Evolutionary conservation across 2,888 invertebrate genomes (phyloP), one percentile per base, ranked within the genome.

Genomic region (Andrena praecox): DNA sequence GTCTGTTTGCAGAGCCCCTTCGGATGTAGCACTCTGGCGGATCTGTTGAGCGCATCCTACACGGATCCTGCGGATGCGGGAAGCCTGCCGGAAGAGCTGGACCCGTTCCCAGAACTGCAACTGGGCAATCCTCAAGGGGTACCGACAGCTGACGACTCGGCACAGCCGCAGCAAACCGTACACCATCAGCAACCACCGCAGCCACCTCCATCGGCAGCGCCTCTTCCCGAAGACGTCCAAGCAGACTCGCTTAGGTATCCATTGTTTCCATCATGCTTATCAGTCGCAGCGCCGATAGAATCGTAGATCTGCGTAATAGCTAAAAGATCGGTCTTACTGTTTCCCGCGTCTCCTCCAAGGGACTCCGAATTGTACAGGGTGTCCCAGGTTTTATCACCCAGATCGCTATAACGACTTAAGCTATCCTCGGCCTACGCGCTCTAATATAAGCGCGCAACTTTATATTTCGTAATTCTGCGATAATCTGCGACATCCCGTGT

Each of bases 1-100:
- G 33, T 20, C 20, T 54, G 29, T 12, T 67, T 50, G 35, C 87
- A 88, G 88, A 89, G 86, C 67, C 85, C 96, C 94, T 97, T 97
- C 95, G 96, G 96, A 95, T 96, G 97, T 94, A 95, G 95, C 94
- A 96, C 96, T 95, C 97, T 97, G 94, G 96, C 96, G 94, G 97
- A 97, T 95, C 95, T 97, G 94, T 95, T 97, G 93, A 96, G 96
- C 93, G 96, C 96, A 79, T 96, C 97, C 90, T 97, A 96, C 93
- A 95, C 96, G 94, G 97, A 97, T 93, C 96, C 96, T 85, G 83
- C 92, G 54, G 93, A 93, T 79, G 95, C 96, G 84, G 96, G 96
- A 93, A 96, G 96, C 91, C 94, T 96, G 91, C 96, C 96, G 92
- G 97, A 97, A 93, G 96, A 97, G 90, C 94, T 97, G 92, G 97